Evolutionary conservation across 2,113 vertebrate genomes (phyloP).

Genomic region (Corvus moneduloides): DNA sequence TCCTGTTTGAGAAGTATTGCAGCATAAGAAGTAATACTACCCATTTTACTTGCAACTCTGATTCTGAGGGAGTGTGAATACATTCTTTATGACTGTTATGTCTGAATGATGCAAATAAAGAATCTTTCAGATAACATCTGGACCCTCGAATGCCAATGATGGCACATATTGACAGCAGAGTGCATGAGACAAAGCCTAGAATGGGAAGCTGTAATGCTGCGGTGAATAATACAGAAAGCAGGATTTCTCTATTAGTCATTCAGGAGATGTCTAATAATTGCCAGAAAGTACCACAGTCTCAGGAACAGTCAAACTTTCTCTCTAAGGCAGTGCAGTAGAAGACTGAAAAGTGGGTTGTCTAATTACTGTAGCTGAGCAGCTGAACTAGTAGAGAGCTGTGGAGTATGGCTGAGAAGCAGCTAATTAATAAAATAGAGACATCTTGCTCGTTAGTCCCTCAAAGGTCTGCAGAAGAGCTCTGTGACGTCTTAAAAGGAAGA

Average conservation of each 20-base stretch:
- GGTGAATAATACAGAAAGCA: not conserved
- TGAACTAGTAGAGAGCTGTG: not conserved
- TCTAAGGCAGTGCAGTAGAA: not conserved
- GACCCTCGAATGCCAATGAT: not conserved
- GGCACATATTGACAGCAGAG: not conserved
- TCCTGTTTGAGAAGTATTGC: not conserved
- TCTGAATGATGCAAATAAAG: not conserved
- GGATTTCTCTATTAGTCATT: constrained; percentile 24
- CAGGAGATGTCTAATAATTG: not conserved
- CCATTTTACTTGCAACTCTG: not conserved
- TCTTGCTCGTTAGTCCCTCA: constrained; percentile 19
- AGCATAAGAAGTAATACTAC: not conserved
- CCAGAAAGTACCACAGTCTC: constrained; percentile 4
- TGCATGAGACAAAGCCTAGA: not conserved
- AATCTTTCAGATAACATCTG: constrained; percentile 43
- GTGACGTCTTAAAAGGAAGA: constrained; percentile 25
- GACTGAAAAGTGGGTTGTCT: constrained; percentile 2
- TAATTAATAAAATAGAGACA: constrained; percentile 51
- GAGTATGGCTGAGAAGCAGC: not conserved
- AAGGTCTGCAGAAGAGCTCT: constrained; percentile 32
- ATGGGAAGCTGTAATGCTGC: not conserved
- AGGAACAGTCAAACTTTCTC: not conserved
- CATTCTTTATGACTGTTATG: not conserved
- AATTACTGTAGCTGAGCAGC: constrained; percentile 40
- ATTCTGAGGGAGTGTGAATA: not conserved